phyloP scores from a whole-genome alignment of 2,888 invertebrate genomes.

The Thymelicus acteon region DNA sequence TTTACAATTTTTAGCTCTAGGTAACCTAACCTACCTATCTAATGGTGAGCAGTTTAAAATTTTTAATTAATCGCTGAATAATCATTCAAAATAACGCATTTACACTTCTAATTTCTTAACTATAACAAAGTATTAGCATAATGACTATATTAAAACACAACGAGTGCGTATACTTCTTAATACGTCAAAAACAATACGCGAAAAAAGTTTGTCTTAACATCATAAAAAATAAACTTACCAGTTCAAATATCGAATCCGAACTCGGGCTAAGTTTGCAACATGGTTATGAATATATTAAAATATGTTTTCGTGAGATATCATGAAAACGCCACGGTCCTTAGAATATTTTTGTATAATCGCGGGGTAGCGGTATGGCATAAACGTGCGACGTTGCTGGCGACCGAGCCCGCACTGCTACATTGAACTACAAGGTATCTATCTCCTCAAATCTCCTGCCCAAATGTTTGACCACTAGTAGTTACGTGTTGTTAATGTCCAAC shows the following conservation, averaged over 20 bases:
- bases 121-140: no score
- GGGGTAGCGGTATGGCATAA: conserved; percentile 26
- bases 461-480: not conserved
- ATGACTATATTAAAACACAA: no score
- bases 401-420: conserved; percentile 43
- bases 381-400: conserved; percentile 43
- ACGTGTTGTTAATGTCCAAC: not conserved
- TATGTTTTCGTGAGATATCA: not conserved
- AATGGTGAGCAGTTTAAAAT: no score
- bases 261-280: not conserved
- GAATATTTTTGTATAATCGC: conserved; percentile 33
- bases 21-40: no score
- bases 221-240: not conserved
- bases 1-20: no score
- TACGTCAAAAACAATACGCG: no score
- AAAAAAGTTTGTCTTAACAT: not conserved
- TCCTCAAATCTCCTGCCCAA: conserved; percentile 17
- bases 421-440: conserved; percentile 23
- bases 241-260: conserved; percentile 1
- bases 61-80: no score
- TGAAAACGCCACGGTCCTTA: conserved; percentile 31
- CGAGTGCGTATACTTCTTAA: no score
- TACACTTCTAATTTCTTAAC: no score
- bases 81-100: no score
- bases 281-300: not conserved